A percentile compares a stretch with the other conserved stretches of the same genome.
phyloP scores from a whole-genome alignment of 2,888 invertebrate genomes.

The Galerucella calmariensis region DNA sequence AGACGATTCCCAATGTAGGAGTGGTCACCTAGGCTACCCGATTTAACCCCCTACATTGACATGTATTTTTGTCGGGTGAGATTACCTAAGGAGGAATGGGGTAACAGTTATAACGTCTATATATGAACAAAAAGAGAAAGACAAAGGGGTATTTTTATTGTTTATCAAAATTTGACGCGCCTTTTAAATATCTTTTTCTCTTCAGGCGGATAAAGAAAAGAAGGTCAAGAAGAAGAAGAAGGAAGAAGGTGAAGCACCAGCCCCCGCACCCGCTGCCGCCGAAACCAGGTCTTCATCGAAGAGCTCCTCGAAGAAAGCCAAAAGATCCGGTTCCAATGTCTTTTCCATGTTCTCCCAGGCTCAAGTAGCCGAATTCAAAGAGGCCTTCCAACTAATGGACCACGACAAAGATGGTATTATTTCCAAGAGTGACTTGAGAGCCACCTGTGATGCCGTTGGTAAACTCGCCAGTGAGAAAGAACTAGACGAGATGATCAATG shows the following conservation, averaged over 20 bases:
- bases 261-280: constrained; percentile 76
- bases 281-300: constrained; percentile 82
- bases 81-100: no score
- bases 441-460: constrained; percentile 92
- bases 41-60: no score
- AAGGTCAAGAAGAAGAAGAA: constrained; percentile 90
- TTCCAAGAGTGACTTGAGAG: constrained; percentile 89
- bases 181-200: background rate
- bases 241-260: constrained; percentile 71
- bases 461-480: constrained; percentile 91
- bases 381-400: constrained; percentile 97
- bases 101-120: no score
- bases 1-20: no score
- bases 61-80: no score
- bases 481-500: constrained; percentile 89
- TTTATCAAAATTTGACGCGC: no score
- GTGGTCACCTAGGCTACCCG: no score
- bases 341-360: constrained; percentile 97
- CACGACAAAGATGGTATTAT: constrained; percentile 85
- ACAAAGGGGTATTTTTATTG: no score
- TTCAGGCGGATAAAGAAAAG: constrained; percentile 92
- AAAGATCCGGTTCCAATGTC: constrained; percentile 93
- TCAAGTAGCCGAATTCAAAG: constrained; percentile 89
- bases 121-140: no score
- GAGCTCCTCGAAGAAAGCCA: constrained; percentile 83